Base-by-base conservation (phyloP, 2,888 invertebrate species). In the Alentia gelatinosa region DNA sequence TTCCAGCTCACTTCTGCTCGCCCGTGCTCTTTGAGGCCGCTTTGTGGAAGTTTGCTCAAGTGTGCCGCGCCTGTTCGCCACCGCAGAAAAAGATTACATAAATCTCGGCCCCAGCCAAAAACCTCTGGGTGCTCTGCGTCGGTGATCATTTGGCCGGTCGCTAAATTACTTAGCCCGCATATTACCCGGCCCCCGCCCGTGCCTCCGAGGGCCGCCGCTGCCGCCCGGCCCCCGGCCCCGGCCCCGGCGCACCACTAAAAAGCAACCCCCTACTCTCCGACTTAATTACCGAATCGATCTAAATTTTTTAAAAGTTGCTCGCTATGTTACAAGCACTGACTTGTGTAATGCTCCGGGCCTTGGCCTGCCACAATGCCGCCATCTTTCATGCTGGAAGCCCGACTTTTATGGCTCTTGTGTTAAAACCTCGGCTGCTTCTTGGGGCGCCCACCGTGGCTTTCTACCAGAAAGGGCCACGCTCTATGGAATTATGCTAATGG, bases 1-100 rank as follows among this genome's bases (percentile, higher is more conserved):
- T 35, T 47, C 40, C 47, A 50, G 35, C 86, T 83, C 83, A 39
- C 40, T 83, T 40, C 83, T 83, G 83, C 83, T 68, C 68, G 68
- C 68, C 26, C 40, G 23, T 86, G 86, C 86, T 86, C 86, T 15
- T 23, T 42, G 37, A 30, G 47, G 42, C 47, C 86, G 86, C 86
- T 86, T 86, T 86, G 86, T 86, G 86, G 15, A 50, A 86, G 86
- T 86, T 86, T 50, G 86, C 86, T 86, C 86, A 86, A 86, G 86
- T 86, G 86, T 86, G 86, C 86, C 1, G 86, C 86, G 86, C 86
- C 86, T 50, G 86, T 19, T n/a, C 86, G 86, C 86, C 86, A 42
- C 47, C 12, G 47, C 86, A 86, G 86, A 86, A 86, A 86, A 86
- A 86, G 86, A 42, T 86, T 86, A 86, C 86, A 86, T 86, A 86